A percentile compares a stretch with the other conserved stretches of the same genome.
phyloP scores from a whole-genome alignment of 2,888 invertebrate genomes.

The Drosophila subsilvestris region DNA sequence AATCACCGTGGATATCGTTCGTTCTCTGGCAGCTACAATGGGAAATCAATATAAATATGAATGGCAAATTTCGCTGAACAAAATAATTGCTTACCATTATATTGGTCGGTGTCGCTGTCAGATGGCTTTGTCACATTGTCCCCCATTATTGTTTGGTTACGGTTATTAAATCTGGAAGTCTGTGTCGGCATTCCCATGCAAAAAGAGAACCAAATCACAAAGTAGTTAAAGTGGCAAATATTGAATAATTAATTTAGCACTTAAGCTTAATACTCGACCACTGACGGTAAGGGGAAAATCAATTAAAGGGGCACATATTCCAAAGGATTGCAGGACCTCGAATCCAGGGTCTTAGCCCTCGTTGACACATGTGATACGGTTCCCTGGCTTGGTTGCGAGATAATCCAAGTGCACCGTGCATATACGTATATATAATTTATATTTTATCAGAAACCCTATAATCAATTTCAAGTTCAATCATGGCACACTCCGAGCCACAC shows the following conservation, averaged over 20 bases:
- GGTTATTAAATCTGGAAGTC: conserved; percentile 1
- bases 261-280: conserved; percentile 1
- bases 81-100: conserved; percentile 34
- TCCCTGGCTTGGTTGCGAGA: neutral
- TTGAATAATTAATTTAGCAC: neutral
- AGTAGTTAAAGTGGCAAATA: neutral
- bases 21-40: conserved; percentile 37
- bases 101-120: conserved; percentile 9
- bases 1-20: conserved; percentile 57
- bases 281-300: conserved; percentile 32
- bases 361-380: neutral
- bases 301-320: conserved; percentile 14
- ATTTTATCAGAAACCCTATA: conserved; percentile 31
- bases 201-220: conserved; percentile 4
- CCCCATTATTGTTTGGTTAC: conserved; percentile 11
- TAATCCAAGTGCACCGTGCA: conserved; percentile 6
- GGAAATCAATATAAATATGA: conserved; percentile 14
- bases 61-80: no score
- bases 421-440: no score
- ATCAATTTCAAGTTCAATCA: conserved; percentile 55
- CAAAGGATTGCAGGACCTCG: neutral
- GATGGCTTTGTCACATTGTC: conserved; percentile 25
- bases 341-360: no score
- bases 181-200: conserved; percentile 31
- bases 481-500: conserved; percentile 33